Evolutionary conservation across 2,797 vertebrate species (phyloP), one percentile per base, ranked within the genome.

Genomic region (Sebastes itinus): DNA sequence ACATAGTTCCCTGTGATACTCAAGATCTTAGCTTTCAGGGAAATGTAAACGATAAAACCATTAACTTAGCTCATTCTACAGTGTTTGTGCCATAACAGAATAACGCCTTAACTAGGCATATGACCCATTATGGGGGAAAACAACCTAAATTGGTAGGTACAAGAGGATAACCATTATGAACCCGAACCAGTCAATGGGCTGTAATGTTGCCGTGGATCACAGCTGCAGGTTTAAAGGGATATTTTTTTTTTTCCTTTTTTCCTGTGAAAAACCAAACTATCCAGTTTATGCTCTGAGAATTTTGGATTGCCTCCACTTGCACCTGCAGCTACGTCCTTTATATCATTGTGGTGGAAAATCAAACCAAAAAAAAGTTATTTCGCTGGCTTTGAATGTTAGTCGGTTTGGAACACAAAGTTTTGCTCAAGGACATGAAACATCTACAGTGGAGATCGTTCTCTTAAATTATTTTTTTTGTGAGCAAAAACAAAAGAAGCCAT

Each of bases 1-100:
- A 63, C 23, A n/a, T 9, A 42, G 12, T 4, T 66, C 3, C 58
- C 32, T 75, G 69, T 63, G 56, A 71, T 82, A 82, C 65, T 78
- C 3, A 72, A 22, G 1, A 16, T 54, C 3, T 23, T 42, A 7
- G 42, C 70, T 78, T 63, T 69, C 13, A 75, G 30, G 13, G 16
- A 58, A 69, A 64, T 72, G 12, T 25, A 35, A 68, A 83, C 54
- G 13, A 33, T 33, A 46, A 46, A 46, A 46, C 13, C 6, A 64
- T 62, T 66, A 62, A 3, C 23, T 28, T 18, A 28, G 18, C 10
- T 56, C 20, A 75, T 71, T 56, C 33, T 56, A 13, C 33, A 10
- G 11, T 71, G 16, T 65, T 58, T 58, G 12, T 55, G 23, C 27
- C 20, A 7, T 32, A 33, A 32, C 23, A 78, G 7, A 54, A 58